phyloP scores from a whole-genome alignment of 1,140 invertebrate species.

The Ostrea edulis region DNA sequence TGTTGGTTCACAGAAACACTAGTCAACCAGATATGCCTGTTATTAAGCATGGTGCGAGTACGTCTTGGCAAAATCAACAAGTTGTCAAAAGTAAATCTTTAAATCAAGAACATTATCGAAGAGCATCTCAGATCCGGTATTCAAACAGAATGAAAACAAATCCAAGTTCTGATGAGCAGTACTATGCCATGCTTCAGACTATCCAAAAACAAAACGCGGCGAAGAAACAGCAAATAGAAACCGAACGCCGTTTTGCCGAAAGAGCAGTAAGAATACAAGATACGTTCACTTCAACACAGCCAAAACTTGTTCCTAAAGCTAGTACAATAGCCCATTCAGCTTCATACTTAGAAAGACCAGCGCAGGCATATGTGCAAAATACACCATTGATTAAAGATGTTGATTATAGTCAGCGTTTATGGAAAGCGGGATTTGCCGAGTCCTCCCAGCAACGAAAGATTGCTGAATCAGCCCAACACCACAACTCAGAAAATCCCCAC shows the following conservation, averaged over 20 bases:
- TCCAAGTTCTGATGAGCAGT: constrained; percentile 40
- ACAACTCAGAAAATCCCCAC: background rate
- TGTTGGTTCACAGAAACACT: background rate
- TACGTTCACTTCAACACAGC: background rate
- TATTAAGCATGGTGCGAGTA: background rate
- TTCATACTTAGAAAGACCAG: background rate
- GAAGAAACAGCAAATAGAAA: constrained; percentile 39
- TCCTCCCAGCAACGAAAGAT: background rate
- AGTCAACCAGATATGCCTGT: background rate
- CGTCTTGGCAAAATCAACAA: constrained; percentile 12
- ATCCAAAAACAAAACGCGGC: constrained; percentile 40
- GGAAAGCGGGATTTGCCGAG: constrained; percentile 5
- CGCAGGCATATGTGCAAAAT: background rate
- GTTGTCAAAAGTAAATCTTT: background rate
- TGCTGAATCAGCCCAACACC: constrained; percentile 1
- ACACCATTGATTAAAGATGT: background rate
- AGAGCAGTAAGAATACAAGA: constrained; percentile 5
- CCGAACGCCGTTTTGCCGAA: constrained; percentile 2
- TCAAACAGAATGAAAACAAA: background rate
- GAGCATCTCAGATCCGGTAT: background rate
- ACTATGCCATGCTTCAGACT: constrained; percentile 40
- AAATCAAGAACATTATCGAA: background rate
- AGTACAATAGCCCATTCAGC: background rate
- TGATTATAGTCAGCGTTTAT: background rate
- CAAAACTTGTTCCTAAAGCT: background rate